phyloP scores from a whole-genome alignment of 2,888 invertebrate species.

The Limnephilus lunatus region DNA sequence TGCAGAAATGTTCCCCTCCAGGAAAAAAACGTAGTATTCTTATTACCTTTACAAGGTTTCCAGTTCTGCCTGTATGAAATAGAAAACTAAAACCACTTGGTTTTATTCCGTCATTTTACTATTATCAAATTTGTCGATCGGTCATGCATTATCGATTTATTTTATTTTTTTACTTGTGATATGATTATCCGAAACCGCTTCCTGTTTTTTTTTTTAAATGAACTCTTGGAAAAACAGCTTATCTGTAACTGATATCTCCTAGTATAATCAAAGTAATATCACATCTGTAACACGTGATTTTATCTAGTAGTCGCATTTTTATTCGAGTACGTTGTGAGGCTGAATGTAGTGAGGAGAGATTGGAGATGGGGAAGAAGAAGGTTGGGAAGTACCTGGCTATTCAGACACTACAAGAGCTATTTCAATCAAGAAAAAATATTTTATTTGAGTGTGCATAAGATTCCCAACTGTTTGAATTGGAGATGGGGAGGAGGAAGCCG shows the following conservation, averaged over 20 bases:
- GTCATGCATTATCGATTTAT: background rate
- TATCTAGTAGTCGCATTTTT: background rate
- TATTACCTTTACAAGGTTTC: background rate
- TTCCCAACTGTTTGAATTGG: too few relatives aligned
- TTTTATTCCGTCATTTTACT: background rate
- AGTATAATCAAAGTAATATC: background rate
- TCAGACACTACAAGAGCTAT: too few relatives aligned
- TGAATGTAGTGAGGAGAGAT: too few relatives aligned
- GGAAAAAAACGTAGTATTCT: background rate
- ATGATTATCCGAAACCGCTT: slow-evolving; percentile 10
- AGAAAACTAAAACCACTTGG: background rate
- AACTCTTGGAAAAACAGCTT: background rate
- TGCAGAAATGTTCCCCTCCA: background rate
- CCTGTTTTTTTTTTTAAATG: slow-evolving; percentile 15
- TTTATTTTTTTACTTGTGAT: background rate
- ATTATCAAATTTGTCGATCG: background rate
- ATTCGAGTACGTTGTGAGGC: too few relatives aligned
- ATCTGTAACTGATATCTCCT: background rate
- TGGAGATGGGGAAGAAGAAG: too few relatives aligned
- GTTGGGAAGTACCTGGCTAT: too few relatives aligned
- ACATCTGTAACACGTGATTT: background rate
- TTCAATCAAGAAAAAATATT: too few relatives aligned
- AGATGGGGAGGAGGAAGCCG: too few relatives aligned
- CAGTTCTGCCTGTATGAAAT: background rate
- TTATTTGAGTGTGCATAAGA: too few relatives aligned